Percentiles rank a stretch among this genome's conserved stretches.
phyloP scores from a whole-genome alignment of 2,888 invertebrate species.

The Dusona sp. region DNA sequence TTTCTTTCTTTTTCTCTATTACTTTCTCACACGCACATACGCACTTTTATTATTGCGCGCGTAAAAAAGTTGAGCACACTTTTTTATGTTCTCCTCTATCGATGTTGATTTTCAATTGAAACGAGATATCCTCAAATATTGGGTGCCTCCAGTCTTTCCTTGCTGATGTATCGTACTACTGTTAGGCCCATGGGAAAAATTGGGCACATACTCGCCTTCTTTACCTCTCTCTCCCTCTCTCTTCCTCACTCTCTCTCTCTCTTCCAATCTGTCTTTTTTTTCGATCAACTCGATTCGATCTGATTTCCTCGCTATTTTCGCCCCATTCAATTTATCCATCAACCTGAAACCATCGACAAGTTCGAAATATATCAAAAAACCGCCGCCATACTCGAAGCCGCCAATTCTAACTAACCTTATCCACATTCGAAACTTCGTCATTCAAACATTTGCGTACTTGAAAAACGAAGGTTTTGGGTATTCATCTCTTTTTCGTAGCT shows the following conservation, averaged over 20 bases:
- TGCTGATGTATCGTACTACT: constrained; percentile 77
- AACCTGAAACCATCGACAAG: constrained; percentile 47
- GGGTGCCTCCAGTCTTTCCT: constrained; percentile 70
- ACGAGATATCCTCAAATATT: constrained; percentile 84
- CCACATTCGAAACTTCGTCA: background rate
- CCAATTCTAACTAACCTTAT: background rate
- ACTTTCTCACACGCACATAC: constrained; percentile 28
- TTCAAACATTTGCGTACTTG: constrained; percentile 1
- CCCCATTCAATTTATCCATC: constrained; percentile 46
- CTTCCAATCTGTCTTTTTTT: constrained; percentile 27
- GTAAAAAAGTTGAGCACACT: constrained; percentile 44
- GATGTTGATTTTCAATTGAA: constrained; percentile 84
- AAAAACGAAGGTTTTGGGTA: background rate
- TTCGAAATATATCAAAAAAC: constrained; percentile 5
- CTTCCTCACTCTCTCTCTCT: constrained; percentile 28
- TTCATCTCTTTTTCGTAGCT: background rate
- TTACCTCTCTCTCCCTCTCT: constrained; percentile 19
- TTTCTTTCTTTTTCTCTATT: constrained; percentile 63
- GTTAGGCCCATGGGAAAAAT: constrained; percentile 81
- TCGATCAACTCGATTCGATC: constrained; percentile 58
- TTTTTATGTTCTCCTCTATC: constrained; percentile 66
- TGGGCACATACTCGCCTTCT: constrained; percentile 60
- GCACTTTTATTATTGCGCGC: constrained; percentile 24
- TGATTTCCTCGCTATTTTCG: constrained; percentile 44
- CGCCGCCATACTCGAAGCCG: background rate